A percentile compares a stretch with the other conserved stretches of the same genome.
Conservation (phyloP, 2,113 vertebrate genomes). For the Mastomys natalensis region DNA sequence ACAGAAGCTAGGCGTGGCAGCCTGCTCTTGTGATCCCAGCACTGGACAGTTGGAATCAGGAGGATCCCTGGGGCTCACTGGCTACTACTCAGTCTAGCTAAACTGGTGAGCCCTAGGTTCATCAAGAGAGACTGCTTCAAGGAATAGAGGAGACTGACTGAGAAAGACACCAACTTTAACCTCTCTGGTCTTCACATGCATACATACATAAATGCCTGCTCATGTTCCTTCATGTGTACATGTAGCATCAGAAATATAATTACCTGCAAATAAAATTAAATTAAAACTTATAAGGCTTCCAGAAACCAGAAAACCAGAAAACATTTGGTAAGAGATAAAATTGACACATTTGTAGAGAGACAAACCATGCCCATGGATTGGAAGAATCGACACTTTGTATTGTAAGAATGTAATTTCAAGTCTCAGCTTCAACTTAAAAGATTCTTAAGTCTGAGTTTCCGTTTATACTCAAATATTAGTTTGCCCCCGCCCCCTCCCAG, state of each 20-base stretch:
- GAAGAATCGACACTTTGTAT: not conserved
- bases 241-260: not conserved
- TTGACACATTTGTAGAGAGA: not conserved
- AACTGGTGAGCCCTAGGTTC: not conserved
- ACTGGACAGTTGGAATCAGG: not conserved
- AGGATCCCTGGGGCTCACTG: not conserved
- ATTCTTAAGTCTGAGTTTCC: no score
- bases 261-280: not conserved
- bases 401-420: no score
- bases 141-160: not conserved
- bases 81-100: not conserved
- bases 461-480: no score
- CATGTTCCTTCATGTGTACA: not conserved
- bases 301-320: no score
- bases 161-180: not conserved
- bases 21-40: not conserved
- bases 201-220: not conserved
- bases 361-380: not conserved
- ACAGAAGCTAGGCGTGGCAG: not conserved
- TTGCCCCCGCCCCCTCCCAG: no score
- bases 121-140: not conserved
- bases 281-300: not conserved
- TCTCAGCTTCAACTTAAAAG: no score
- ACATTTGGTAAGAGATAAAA: not conserved
- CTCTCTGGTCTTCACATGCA: not conserved